Percentiles rank a stretch among this genome's conserved stretches.
phyloP scores from a whole-genome alignment of 2,797 vertebrate species.

The Oryzias dopingdopingensis region DNA sequence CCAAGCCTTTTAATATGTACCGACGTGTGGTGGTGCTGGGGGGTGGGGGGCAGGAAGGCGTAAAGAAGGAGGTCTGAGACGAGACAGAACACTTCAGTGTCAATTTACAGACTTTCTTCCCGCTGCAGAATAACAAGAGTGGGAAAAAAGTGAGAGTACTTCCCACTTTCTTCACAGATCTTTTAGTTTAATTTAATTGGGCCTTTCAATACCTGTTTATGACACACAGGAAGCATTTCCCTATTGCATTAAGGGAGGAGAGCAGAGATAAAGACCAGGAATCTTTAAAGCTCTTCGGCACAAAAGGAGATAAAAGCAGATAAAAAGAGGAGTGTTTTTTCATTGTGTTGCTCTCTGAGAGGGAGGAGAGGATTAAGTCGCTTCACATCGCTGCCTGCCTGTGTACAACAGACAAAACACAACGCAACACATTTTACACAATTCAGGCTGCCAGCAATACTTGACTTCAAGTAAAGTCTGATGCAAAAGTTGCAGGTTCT shows the following conservation, averaged over 20 bases:
- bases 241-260: conserved; percentile 75
- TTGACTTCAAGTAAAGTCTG: conserved; percentile 21
- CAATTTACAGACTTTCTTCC: conserved; percentile 77
- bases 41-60: neutral
- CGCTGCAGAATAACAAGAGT: conserved; percentile 52
- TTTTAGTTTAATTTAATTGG: conserved; percentile 84
- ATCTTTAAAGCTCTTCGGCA: conserved; percentile 74
- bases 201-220: conserved; percentile 80
- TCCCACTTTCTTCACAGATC: conserved; percentile 76
- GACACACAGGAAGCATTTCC: conserved; percentile 78
- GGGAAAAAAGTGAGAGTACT: conserved; percentile 74
- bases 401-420: conserved; percentile 55
- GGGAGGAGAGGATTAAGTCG: conserved; percentile 65
- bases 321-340: conserved; percentile 74
- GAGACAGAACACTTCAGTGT: conserved; percentile 77
- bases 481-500: neutral
- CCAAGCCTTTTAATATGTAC: conserved; percentile 73
- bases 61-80: conserved; percentile 44
- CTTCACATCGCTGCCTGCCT: conserved; percentile 54
- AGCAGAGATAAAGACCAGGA: conserved; percentile 70
- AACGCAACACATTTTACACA: conserved; percentile 42
- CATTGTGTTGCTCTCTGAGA: conserved; percentile 63
- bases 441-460: conserved; percentile 19
- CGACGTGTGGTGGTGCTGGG: conserved; percentile 22
- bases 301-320: conserved; percentile 78